Evolutionary conservation across 2,888 invertebrate genomes (phyloP), one percentile per base, ranked within the genome.

Genomic region (Thymelicus sylvestris): DNA sequence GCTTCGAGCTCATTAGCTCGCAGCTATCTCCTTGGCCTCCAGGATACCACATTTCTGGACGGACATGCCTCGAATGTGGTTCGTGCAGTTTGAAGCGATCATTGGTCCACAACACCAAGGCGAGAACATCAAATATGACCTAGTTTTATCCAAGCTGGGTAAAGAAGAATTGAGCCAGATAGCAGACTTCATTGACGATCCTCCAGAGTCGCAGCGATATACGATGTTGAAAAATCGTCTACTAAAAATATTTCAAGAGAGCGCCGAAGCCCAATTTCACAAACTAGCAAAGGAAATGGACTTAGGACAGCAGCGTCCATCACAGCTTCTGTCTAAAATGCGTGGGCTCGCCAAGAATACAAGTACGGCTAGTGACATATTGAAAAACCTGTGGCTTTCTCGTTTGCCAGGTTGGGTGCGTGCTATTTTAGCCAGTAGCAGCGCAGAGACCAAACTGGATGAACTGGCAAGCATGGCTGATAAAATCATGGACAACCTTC

Each of bases 21-120:
- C 57, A 57, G 31, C 57, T 31, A 57, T 57, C 3, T 57, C 57
- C 4, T 31, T 31, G 7, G 12, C 24, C 10, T 31, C 57, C 31
- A 31, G 10, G 13, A 52, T 67, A 41, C 61, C 62, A 31, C 38
- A 59, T 7, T 62, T 67, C 12, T 67, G 67, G 67, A 61, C 50
- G 12, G 61, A 67, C 19, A 61, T 61, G 61, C 52, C 67, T 2
- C 48, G 62, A 7, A 52, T 67, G 62, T 67, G 62, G 62, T 67
- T 67, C 41, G 19, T 13, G 13, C 67, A 67, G 52, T 67, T 67
- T 24, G 41, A 67, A 52, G 61, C 61, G 1, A 48, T 52, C 5
- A n/a, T 62, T 5, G 52, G 52, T 31, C 67, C 67, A 15, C 67
- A 67, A 41, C 61, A 52, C 19, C 67, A 67, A 41, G 3, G 62